These are phyloP conservation scores for Melanotaenia pygmaea DNA, from an alignment of 2,797 vertebrate genomes.

Conservation along the genomic window DNA sequence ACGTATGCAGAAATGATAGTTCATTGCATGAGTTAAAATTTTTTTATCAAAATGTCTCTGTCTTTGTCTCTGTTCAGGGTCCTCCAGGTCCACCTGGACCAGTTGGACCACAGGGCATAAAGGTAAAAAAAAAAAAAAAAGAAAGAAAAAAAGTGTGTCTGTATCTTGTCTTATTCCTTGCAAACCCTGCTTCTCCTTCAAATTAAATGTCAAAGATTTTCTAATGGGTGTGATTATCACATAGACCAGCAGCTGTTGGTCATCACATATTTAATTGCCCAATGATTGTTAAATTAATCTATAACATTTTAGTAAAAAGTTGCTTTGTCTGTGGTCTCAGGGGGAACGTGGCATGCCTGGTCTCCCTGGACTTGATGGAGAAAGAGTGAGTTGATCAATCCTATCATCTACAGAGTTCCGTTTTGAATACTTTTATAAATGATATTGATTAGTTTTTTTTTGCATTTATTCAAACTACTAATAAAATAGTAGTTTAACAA, in stretches of 20 bases:
- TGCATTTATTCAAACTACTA: neutral
- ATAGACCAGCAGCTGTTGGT: neutral
- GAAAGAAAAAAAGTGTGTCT: neutral
- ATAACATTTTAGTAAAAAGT: neutral
- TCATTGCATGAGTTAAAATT: neutral
- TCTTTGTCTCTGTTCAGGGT: constrained; percentile 81
- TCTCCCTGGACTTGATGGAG: constrained; percentile 91
- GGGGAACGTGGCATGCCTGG: constrained; percentile 93
- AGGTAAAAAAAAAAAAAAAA: constrained; percentile 81
- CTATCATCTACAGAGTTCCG: neutral
- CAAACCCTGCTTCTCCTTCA: neutral
- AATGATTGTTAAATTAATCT: neutral
- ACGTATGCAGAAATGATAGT: neutral
- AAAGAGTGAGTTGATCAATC: constrained; percentile 85
- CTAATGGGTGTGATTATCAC: neutral
- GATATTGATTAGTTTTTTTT: neutral
- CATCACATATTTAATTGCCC: neutral
- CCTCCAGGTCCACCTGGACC: constrained; percentile 95
- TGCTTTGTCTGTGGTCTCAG: constrained; percentile 67
- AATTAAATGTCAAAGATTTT: neutral
- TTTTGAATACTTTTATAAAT: neutral
- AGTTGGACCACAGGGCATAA: constrained; percentile 88
- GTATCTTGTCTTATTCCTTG: neutral
- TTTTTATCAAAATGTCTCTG: constrained; percentile 30
- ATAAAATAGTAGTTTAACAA: neutral